Evolutionary conservation across 1,140 invertebrate species (phyloP).

Genomic region (Atta cephalotes): DNA sequence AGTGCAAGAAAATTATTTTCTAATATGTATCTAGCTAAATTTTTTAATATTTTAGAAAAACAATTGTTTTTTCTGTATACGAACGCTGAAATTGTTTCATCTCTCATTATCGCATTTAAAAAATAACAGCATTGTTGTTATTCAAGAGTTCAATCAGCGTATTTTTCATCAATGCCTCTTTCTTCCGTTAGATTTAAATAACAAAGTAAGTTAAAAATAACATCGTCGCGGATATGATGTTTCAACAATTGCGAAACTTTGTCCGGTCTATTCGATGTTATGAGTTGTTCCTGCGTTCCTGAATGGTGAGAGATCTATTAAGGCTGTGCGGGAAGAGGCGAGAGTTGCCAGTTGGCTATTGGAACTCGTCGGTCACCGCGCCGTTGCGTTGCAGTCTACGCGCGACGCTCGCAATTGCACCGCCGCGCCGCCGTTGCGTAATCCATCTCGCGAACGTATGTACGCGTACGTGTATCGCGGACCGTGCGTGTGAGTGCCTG

Average conservation of each 20-base stretch:
- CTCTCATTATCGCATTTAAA: constrained; percentile 23
- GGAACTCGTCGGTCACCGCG: constrained; percentile 20
- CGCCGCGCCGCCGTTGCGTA: constrained; percentile 42
- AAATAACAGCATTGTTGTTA: constrained; percentile 7
- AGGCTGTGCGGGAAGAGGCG: constrained; percentile 2
- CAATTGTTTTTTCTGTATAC: too few species aligned
- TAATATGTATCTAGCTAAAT: too few species aligned
- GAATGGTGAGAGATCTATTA: constrained; percentile 42
- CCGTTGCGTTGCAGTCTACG: constrained; percentile 9
- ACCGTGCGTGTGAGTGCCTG: constrained; percentile 55
- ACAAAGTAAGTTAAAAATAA: constrained; percentile 7
- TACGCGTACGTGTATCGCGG: constrained; percentile 25
- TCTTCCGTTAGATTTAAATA: neutral
- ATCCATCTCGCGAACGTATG: constrained; percentile 22
- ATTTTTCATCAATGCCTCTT: neutral
- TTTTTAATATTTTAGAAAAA: too few species aligned
- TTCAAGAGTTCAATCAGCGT: neutral
- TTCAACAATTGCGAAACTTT: constrained; percentile 4
- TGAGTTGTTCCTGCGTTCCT: neutral
- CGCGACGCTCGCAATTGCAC: constrained; percentile 46
- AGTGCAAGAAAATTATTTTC: too few species aligned
- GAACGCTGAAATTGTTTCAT: neutral
- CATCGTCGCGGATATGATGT: neutral
- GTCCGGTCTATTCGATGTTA: neutral
- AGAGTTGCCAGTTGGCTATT: neutral